Base-by-base conservation (phyloP, 2,113 vertebrate species). In the Bufo bufo region DNA sequence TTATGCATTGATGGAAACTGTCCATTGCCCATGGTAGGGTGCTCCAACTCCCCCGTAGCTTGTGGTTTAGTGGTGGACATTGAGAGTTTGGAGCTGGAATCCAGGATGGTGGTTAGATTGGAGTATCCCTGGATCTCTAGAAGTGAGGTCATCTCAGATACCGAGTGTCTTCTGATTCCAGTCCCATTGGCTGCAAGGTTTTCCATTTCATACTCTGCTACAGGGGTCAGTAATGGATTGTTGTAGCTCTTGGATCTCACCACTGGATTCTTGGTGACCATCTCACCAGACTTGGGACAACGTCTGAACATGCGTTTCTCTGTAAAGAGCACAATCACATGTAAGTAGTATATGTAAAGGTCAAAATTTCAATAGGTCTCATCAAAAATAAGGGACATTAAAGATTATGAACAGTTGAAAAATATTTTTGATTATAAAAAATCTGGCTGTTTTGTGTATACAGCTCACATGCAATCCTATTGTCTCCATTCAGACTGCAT, bases 221-320 rank as follows among this genome's bases (percentile, higher is more conserved):
- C 96, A 0, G 98, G 98, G 0, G 97, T 98, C 90, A 99, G 95
- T 93, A 98, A 92, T 0, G 97, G 97, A 0, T 97, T 95, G 91
- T 99, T 99, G 95, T 99, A 99, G 94, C 97, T 99, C 93, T 97
- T 97, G 0, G 98, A 99, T 0, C 97, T 95, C 19, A 99, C 96
- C 89, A 99, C 98, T 0, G 94, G 97, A 90, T 97, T 98, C 93
- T 98, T 99, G 56, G 93, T 90, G 0, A 96, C 91, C 65, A 94
- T 43, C 7, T 95, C 95, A 0, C 92, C 93, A 0, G 95, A 91
- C 85, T 94, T 97, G 3, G 95, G 93, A 89, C 92, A 91, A 7
- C 95, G 94, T 4, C 94, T 93, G 85, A 95, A 95, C 66, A 96
- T 91, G 0, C 95, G 93, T 87, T 97, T 98, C 91, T 99, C 98